Conservation (phyloP, 53 echinoderm and acorn worm species). For the Temnopleurus reevesii region DNA sequence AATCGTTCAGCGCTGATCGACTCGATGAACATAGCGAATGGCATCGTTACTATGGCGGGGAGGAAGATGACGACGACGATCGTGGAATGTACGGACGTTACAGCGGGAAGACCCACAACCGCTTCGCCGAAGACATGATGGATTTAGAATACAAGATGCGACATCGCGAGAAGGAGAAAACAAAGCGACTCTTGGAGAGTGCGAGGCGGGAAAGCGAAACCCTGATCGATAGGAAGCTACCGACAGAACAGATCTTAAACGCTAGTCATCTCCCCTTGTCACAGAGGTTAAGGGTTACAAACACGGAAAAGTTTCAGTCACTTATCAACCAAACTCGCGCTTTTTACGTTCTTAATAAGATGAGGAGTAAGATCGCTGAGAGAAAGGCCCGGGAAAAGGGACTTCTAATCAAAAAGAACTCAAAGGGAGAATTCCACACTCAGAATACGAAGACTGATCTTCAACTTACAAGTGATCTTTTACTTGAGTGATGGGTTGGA, state of each 20-base stretch:
- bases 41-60: no score
- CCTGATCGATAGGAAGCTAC: conserved; percentile 60
- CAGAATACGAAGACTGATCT: conserved; percentile 26
- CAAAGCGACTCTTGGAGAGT: conserved; percentile 60
- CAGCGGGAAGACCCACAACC: conserved; percentile 40
- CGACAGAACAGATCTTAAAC: conserved; percentile 60
- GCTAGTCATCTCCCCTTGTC: conserved; percentile 55
- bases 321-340: not conserved
- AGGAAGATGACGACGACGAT: not conserved
- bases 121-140: conserved; percentile 48
- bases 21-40: not conserved
- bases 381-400: conserved; percentile 33
- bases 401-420: not conserved
- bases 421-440: conserved; percentile 53
- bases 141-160: conserved; percentile 57
- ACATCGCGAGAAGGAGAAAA: conserved; percentile 22
- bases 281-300: conserved; percentile 45
- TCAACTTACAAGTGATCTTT: not conserved
- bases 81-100: conserved; percentile 55
- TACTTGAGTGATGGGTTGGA: no score
- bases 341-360: not conserved
- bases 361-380: conserved; percentile 17
- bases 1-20: not conserved
- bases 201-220: conserved; percentile 56
- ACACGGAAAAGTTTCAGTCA: conserved; percentile 41